Evolutionary conservation across 2,113 vertebrate species (phyloP).

Genomic region (Mastomys coucha): DNA sequence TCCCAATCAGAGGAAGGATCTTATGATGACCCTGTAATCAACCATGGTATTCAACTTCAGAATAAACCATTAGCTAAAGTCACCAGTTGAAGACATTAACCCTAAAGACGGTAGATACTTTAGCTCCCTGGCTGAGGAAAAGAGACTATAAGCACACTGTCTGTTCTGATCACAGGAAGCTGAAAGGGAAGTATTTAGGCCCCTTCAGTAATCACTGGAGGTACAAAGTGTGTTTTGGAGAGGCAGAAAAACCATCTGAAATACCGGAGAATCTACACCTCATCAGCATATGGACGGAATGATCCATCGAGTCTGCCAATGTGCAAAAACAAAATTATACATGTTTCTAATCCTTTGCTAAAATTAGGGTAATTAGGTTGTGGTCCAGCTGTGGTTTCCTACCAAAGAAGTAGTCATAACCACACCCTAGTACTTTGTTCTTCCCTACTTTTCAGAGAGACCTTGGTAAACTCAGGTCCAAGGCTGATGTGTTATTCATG

Average conservation of each 20-base stretch:
- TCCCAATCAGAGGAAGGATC: conserved; percentile 34
- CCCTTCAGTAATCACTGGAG: neutral
- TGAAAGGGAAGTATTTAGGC: neutral
- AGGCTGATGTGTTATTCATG: too few species aligned
- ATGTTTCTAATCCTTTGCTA: neutral
- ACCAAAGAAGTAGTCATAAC: neutral
- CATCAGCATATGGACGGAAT: fast-evolving
- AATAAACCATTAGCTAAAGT: neutral
- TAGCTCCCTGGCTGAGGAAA: neutral
- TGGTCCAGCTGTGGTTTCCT: neutral
- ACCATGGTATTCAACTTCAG: neutral
- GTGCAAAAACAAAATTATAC: fast-evolving
- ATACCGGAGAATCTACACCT: fast-evolving
- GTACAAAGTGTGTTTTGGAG: neutral
- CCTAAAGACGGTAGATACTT: neutral
- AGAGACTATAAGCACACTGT: fast-evolving
- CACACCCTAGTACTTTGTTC: too few species aligned
- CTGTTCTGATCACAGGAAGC: neutral
- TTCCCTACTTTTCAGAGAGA: neutral
- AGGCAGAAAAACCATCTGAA: neutral
- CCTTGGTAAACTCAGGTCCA: neutral
- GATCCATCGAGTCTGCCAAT: fast-evolving
- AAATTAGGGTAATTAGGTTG: neutral
- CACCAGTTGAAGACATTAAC: neutral
- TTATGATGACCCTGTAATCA: neutral